Conservation (phyloP, 1,140 invertebrate species). For the Wasmannia auropunctata region DNA sequence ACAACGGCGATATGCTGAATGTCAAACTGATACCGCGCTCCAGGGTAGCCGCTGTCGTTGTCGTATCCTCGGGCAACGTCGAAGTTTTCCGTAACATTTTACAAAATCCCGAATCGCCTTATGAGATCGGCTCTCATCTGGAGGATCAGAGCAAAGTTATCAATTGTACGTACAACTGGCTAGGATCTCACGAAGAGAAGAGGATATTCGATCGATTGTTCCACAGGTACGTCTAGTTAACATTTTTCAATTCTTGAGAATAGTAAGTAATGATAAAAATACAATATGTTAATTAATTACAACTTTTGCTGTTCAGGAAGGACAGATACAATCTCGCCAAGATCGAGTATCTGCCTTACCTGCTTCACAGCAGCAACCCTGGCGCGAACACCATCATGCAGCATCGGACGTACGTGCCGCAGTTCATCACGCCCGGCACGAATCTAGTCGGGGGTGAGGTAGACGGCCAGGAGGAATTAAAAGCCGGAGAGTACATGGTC, state of each 20-base stretch:
- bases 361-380: slow-evolving; percentile 94
- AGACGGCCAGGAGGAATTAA: slow-evolving; percentile 92
- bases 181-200: slow-evolving; percentile 92
- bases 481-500: slow-evolving; percentile 93
- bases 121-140: slow-evolving; percentile 97
- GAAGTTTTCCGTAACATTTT: slow-evolving; percentile 96
- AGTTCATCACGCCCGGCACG: slow-evolving; percentile 89
- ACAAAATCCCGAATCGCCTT: slow-evolving; percentile 95
- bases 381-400: slow-evolving; percentile 91
- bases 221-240: slow-evolving; percentile 86
- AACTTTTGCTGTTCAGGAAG: slow-evolving; percentile 86
- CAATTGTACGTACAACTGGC: slow-evolving; percentile 97
- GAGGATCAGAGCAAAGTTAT: slow-evolving; percentile 97
- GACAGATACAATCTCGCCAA: slow-evolving; percentile 96
- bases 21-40: slow-evolving; percentile 93
- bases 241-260: not conserved
- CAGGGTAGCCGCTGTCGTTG: slow-evolving; percentile 94
- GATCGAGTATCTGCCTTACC: slow-evolving; percentile 93
- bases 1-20: slow-evolving; percentile 87
- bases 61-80: slow-evolving; percentile 96
- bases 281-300: no score
- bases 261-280: not conserved
- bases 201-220: slow-evolving; percentile 93
- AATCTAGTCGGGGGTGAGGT: slow-evolving; percentile 94
- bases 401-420: slow-evolving; percentile 90